Evolutionary conservation across 2,888 invertebrate species (phyloP).

Genomic region (Diarsia brunnea): DNA sequence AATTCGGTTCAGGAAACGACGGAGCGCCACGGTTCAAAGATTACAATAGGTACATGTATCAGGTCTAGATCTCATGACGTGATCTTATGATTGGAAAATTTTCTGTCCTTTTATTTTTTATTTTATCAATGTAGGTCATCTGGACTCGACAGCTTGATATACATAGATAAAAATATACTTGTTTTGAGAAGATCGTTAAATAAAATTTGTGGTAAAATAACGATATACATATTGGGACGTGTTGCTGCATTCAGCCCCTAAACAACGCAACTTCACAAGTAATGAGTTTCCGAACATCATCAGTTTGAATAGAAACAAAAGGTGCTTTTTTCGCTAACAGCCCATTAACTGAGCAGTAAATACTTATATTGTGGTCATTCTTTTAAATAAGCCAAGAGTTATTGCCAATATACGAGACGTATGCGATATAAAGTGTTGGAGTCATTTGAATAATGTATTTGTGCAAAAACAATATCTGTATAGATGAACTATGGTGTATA

Average conservation of each 20-base stretch:
- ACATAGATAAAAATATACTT: slow-evolving; percentile 26
- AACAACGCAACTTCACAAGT: slow-evolving; percentile 19
- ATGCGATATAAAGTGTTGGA: slow-evolving; percentile 17
- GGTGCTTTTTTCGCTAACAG: slow-evolving; percentile 52
- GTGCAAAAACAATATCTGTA: slow-evolving; percentile 17
- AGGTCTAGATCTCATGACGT: slow-evolving; percentile 29
- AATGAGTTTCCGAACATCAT: slow-evolving; percentile 42
- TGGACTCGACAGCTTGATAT: slow-evolving; percentile 20
- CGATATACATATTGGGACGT: slow-evolving; percentile 25
- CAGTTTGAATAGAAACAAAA: slow-evolving; percentile 53
- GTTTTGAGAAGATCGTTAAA: background rate
- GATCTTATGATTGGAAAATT: slow-evolving; percentile 52
- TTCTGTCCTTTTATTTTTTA: slow-evolving; percentile 49
- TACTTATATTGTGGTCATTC: slow-evolving; percentile 42
- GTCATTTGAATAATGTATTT: slow-evolving; percentile 26
- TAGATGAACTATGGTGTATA: background rate
- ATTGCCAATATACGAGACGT: slow-evolving; percentile 37
- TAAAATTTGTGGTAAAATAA: slow-evolving; percentile 1
- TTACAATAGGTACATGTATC: slow-evolving; percentile 31
- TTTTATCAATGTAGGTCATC: slow-evolving; percentile 56
- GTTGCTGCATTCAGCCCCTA: slow-evolving; percentile 42
- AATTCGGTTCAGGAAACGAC: slow-evolving; percentile 22
- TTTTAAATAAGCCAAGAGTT: slow-evolving; percentile 37
- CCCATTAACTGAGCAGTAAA: slow-evolving; percentile 57
- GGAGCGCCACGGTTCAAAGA: slow-evolving; percentile 32